Evolutionary conservation across 2,888 invertebrate species (phyloP), one percentile per base, ranked within the genome.

Genomic region (Apeira syringaria): DNA sequence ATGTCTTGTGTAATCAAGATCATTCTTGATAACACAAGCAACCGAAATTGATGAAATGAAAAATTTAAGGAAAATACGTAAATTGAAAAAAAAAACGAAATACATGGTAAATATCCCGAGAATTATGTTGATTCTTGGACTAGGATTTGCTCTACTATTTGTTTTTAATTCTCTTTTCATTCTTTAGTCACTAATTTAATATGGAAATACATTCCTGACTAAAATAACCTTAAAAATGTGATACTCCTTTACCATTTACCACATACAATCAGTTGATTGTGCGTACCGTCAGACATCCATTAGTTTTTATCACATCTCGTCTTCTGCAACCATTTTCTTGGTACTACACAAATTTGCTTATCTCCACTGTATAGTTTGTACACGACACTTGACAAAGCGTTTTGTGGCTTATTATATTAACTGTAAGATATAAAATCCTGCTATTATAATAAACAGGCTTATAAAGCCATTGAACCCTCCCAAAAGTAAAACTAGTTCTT

Each of bases 401-500:
- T 59, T 52, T 56, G 41, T 39, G 36, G 52, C 55, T 53, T 55
- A 52, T 44, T 47, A 26, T 29, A 37, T 49, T 36, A 38, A 43
- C 25, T 31, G 37, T 40, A 55, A 34, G 46, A 40, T 47, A 3
- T 39, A 50, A 35, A 30, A 33, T 47, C 43, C 42, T 32, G 31
- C 45, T 41, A 29, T 29, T 20, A 1, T 25, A 41, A 47, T 37
- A 49, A 50, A 49, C 48, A 55, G 59, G 50, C 58, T 59, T 61
- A 53, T 50, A 57, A 65, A 72, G 78, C 47, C 83, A 62, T 71
- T 84, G 84, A 88, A 86, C 88, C 64, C 62, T 57, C 62, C 68
- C 62, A 73, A 82, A 83, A 72, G 66, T 54, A 81, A n/a, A 84
- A 82, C 82, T 74, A 71, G 84, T 85, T 82, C 69, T 68, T 64